phyloP scores from a whole-genome alignment of 2,797 vertebrate species.

The Myotis daubentonii region DNA sequence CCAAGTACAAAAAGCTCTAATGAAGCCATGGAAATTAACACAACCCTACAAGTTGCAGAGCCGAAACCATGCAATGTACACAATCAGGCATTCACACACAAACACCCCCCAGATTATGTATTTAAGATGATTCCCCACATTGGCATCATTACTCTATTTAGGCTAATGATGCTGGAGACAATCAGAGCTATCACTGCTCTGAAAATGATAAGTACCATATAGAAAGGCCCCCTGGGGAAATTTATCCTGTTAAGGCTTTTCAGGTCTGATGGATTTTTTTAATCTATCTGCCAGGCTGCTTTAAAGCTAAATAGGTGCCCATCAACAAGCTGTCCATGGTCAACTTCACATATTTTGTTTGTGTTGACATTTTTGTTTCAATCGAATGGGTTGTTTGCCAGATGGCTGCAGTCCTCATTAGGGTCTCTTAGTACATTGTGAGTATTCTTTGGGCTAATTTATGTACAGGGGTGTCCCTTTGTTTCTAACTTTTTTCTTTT shows the following conservation, averaged over 20 bases:
- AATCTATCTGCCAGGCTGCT: slow-evolving; percentile 79
- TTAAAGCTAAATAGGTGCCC: slow-evolving; percentile 78
- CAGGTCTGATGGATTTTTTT: slow-evolving; percentile 79
- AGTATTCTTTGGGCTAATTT: slow-evolving; percentile 33
- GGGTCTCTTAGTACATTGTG: slow-evolving; percentile 41
- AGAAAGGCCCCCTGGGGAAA: slow-evolving; percentile 77
- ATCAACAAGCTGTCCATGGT: slow-evolving; percentile 77
- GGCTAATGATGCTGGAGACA: slow-evolving; percentile 72
- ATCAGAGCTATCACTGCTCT: slow-evolving; percentile 51
- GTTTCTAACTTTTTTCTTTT: not conserved
- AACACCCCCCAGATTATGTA: not conserved
- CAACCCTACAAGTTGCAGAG: slow-evolving; percentile 8
- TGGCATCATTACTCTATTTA: slow-evolving; percentile 61
- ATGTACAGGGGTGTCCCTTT: not conserved
- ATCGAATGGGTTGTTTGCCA: slow-evolving; percentile 67
- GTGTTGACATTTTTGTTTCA: slow-evolving; percentile 74
- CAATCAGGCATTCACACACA: not conserved
- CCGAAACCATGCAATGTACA: not conserved
- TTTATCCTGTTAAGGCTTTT: slow-evolving; percentile 73
- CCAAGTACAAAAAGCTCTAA: slow-evolving; percentile 41
- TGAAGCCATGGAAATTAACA: slow-evolving; percentile 46
- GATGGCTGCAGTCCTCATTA: slow-evolving; percentile 72
- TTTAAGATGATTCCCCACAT: slow-evolving; percentile 33
- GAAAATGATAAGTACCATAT: slow-evolving; percentile 74
- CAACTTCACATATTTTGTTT: slow-evolving; percentile 74